phyloP scores from a whole-genome alignment of 2,797 vertebrate genomes.

The Vultur gryphus region DNA sequence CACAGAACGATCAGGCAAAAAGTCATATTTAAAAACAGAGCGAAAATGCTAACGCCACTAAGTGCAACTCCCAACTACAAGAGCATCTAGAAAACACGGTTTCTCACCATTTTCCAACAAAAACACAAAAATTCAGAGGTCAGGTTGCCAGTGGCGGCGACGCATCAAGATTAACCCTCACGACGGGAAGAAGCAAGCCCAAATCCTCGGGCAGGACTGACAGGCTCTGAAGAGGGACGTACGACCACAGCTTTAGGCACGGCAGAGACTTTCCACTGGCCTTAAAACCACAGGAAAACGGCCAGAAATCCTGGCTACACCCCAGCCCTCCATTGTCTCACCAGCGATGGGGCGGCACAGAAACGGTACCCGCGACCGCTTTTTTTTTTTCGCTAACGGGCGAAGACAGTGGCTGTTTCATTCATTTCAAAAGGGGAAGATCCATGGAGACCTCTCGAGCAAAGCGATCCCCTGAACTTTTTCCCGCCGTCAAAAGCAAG shows the following conservation, averaged over 20 bases:
- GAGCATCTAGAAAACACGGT: not conserved
- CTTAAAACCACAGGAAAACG: not conserved
- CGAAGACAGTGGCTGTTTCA: not conserved
- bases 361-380: accelerated
- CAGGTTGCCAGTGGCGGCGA: not conserved
- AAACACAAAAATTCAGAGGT: not conserved
- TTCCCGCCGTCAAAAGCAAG: accelerated
- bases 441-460: not conserved
- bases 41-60: accelerated
- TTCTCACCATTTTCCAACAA: not conserved
- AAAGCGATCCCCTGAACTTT: not conserved
- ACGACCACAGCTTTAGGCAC: not conserved
- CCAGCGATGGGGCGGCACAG: accelerated
- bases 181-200: not conserved
- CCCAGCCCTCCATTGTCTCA: not conserved
- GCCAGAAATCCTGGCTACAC: not conserved
- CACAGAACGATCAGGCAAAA: not conserved
- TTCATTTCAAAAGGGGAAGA: not conserved
- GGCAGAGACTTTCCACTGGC: not conserved
- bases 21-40: accelerated
- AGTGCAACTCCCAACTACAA: not conserved
- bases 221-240: not conserved
- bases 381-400: not conserved
- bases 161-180: not conserved
- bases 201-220: not conserved